A percentile compares a stretch with the other conserved stretches of the same genome.
Evolutionary conservation across 92 coral and sea anemone species (phyloP).

Genomic region (Epizoanthus ramosus): DNA sequence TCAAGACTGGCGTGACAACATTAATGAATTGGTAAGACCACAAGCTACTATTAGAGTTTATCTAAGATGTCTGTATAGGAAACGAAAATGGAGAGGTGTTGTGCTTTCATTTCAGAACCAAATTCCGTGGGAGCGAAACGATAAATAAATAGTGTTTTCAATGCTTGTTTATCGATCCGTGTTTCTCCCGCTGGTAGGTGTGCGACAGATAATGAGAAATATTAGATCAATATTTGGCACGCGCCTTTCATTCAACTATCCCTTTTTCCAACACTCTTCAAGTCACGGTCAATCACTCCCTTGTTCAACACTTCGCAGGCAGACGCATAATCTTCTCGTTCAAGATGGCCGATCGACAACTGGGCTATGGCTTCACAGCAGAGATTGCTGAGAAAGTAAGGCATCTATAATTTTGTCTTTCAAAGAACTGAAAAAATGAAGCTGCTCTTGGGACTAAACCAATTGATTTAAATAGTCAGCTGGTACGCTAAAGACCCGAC

Average conservation of each 20-base stretch:
- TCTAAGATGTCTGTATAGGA: too few relatives aligned
- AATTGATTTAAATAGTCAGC: too few relatives aligned
- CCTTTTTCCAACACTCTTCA: not conserved
- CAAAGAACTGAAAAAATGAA: too few relatives aligned
- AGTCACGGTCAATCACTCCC: not conserved
- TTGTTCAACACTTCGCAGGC: not conserved
- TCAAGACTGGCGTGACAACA: too few relatives aligned
- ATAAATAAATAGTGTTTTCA: not conserved
- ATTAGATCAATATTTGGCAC: not conserved
- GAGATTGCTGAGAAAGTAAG: conserved; percentile 21
- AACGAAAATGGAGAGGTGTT: too few relatives aligned
- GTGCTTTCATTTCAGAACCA: too few relatives aligned
- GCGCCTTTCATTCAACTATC: not conserved
- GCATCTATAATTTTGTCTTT: too few relatives aligned
- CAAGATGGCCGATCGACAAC: conserved; percentile 36
- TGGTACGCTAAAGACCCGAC: too few relatives aligned
- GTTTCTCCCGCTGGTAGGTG: not conserved
- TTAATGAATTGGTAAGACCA: too few relatives aligned
- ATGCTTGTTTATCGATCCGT: conserved; percentile 22
- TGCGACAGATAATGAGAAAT: not conserved
- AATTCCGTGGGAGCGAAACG: too few relatives aligned
- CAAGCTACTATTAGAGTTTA: too few relatives aligned
- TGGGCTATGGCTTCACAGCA: conserved; percentile 25
- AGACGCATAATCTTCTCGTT: conserved; percentile 6
- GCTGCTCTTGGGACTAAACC: too few relatives aligned